Evolutionary conservation across 1,140 invertebrate species (phyloP).

Genomic region (Caligus rogercresseyi): DNA sequence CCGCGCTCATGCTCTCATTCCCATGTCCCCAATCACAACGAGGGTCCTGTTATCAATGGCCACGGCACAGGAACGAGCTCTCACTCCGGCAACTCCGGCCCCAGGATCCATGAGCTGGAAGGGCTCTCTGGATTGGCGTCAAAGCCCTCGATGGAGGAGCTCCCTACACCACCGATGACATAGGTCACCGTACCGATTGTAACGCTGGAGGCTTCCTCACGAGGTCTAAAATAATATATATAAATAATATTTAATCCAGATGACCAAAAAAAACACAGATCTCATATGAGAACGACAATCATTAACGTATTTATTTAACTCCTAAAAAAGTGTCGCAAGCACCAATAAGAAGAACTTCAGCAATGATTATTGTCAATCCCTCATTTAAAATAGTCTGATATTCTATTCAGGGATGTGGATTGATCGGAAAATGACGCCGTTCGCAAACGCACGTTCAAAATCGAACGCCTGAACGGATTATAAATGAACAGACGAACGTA

Average conservation of each 20-base stretch:
- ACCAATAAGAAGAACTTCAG: too few species aligned
- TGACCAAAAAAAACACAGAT: not conserved
- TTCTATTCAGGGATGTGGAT: too few species aligned
- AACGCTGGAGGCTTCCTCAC: slow-evolving; percentile 9
- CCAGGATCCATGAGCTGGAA: slow-evolving; percentile 8
- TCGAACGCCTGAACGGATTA: too few species aligned
- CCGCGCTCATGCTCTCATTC: not conserved
- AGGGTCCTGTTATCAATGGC: not conserved
- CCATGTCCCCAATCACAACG: slow-evolving; percentile 3
- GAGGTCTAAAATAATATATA: not conserved
- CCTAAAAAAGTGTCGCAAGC: too few species aligned
- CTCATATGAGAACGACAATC: too few species aligned
- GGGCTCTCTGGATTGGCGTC: not conserved
- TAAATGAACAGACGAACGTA: too few species aligned
- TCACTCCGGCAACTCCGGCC: slow-evolving; percentile 10
- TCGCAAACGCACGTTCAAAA: too few species aligned
- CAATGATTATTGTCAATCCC: too few species aligned
- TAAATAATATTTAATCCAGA: not conserved
- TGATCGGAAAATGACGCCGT: too few species aligned
- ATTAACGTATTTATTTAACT: too few species aligned
- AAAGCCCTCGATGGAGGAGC: slow-evolving; percentile 6
- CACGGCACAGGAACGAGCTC: slow-evolving; percentile 11
- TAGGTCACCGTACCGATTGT: not conserved
- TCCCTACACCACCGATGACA: slow-evolving; percentile 10
- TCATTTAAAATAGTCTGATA: too few species aligned